These are phyloP conservation scores for Spheniscus mendiculus DNA, from an alignment of 2,113 vertebrate species.

Conservation along the genomic window DNA sequence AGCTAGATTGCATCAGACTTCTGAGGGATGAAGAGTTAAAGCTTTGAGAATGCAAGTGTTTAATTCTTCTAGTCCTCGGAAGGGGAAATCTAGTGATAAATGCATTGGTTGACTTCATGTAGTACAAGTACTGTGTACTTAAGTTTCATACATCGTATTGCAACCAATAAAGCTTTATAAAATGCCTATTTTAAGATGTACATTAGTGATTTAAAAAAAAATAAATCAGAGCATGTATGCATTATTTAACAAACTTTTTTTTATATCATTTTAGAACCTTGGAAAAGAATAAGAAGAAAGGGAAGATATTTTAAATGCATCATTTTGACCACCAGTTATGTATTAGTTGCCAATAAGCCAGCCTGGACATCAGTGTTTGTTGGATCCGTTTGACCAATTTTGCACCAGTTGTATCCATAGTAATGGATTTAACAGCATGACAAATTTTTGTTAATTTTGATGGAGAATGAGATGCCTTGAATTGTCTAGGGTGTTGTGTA, in stretches of 20 bases:
- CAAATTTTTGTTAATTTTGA: slow-evolving; percentile 78
- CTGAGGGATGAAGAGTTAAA: neutral
- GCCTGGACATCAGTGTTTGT: slow-evolving; percentile 89
- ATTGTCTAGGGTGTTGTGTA: slow-evolving; percentile 84
- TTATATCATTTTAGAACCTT: slow-evolving; percentile 83
- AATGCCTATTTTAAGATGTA: neutral
- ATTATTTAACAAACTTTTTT: neutral
- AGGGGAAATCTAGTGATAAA: neutral
- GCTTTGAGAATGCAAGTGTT: neutral
- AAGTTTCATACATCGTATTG: neutral
- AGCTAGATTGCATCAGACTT: neutral
- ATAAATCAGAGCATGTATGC: neutral
- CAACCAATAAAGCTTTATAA: neutral
- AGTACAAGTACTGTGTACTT: neutral
- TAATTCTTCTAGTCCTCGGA: neutral
- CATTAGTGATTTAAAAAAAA: neutral
- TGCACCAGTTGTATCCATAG: slow-evolving; percentile 83
- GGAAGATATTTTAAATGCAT: slow-evolving; percentile 95
- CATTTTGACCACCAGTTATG: slow-evolving; percentile 78
- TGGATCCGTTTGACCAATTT: slow-evolving; percentile 81
- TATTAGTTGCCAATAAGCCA: slow-evolving; percentile 89
- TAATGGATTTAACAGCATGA: slow-evolving; percentile 85
- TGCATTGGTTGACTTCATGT: neutral
- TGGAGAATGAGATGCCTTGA: slow-evolving; percentile 84
- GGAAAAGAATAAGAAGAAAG: slow-evolving; percentile 99